phyloP scores from a whole-genome alignment of 2,888 invertebrate species.

The Dicyrtoma fusca region DNA sequence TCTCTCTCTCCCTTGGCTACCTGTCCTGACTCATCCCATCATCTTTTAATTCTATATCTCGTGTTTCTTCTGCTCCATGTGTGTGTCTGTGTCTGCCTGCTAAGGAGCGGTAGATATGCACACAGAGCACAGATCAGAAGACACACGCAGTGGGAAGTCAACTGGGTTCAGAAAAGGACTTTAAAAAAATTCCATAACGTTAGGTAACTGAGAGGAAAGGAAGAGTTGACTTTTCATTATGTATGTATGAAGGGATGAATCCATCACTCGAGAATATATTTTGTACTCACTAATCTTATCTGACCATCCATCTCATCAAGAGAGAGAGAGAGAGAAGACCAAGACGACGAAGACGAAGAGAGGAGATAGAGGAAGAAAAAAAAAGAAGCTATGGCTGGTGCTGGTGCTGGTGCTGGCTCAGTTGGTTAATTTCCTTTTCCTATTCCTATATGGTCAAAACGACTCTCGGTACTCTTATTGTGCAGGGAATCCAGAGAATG shows the following conservation, averaged over 20 bases:
- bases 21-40: conserved; percentile 8
- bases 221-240: conserved; percentile 29
- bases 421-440: conserved; percentile 11
- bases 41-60: conserved; percentile 18
- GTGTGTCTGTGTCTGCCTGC: background rate
- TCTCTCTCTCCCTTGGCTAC: background rate
- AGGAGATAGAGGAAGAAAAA: background rate
- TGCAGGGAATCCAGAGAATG: background rate
- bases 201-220: conserved; percentile 11
- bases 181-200: conserved; percentile 26
- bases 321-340: background rate
- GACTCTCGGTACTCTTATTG: background rate
- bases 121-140: background rate
- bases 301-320: conserved; percentile 31
- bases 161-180: conserved; percentile 14
- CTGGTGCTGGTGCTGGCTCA: background rate
- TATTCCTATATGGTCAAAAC: background rate
- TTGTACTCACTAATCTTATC: conserved; percentile 32
- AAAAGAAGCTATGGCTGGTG: conserved; percentile 3
- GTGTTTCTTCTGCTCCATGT: background rate
- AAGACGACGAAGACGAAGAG: conserved; percentile 4
- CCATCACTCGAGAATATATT: conserved; percentile 29
- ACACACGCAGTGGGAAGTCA: conserved; percentile 21
- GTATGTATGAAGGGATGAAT: conserved; percentile 27
- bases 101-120: conserved; percentile 1